Conservation (phyloP, 2,888 invertebrate genomes). For the Cerastoderma edule region DNA sequence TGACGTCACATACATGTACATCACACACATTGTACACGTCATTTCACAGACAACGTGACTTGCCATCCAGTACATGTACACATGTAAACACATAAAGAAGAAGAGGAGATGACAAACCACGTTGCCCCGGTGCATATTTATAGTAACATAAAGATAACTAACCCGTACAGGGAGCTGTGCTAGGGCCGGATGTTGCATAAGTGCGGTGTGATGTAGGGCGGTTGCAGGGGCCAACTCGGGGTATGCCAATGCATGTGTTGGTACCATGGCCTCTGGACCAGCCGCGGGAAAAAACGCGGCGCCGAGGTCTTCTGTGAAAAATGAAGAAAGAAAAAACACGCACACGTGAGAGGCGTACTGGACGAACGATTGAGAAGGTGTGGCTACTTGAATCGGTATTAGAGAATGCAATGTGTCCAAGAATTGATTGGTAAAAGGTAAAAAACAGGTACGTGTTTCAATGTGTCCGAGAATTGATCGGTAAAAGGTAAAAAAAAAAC, state of each 20-base stretch:
- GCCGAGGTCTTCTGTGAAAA: conserved; percentile 89
- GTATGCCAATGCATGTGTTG: conserved; percentile 87
- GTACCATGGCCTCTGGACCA: conserved; percentile 95
- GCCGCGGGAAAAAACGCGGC: conserved; percentile 96
- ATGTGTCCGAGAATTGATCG: too few species aligned
- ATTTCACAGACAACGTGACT: too few species aligned
- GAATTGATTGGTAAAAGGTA: too few species aligned
- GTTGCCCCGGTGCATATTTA: neutral
- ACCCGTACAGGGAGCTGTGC: conserved; percentile 89
- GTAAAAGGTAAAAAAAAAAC: too few species aligned
- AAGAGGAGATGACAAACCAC: neutral
- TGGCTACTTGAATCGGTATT: conserved; percentile 14
- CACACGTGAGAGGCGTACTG: conserved; percentile 54
- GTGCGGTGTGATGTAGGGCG: conserved; percentile 86
- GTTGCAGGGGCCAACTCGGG: conserved; percentile 90
- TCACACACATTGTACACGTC: too few species aligned
- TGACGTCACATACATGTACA: too few species aligned
- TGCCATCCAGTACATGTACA: too few species aligned
- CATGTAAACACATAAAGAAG: neutral
- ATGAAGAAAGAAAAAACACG: conserved; percentile 46
- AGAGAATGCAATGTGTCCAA: too few species aligned
- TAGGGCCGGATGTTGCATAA: conserved; percentile 96
- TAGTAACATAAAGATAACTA: conserved; percentile 64
- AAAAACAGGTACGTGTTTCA: too few species aligned
- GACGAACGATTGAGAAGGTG: neutral